Evolutionary conservation across 1,140 invertebrate genomes (phyloP).

Genomic region (Calephelis virginiensis): DNA sequence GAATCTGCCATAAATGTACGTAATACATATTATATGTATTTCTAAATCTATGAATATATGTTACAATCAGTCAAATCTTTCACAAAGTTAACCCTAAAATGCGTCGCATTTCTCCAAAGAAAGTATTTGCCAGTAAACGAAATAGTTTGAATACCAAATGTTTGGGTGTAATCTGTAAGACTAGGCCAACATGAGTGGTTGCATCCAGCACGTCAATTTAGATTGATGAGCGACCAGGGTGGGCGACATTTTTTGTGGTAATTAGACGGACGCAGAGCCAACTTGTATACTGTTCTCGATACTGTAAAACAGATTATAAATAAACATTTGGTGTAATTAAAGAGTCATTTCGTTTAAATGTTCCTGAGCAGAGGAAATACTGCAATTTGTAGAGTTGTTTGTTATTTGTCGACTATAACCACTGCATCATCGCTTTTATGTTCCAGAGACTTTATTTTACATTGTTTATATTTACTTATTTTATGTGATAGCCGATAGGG

Average conservation of each 20-base stretch:
- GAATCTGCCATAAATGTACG: too few relatives aligned
- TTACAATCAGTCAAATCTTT: too few relatives aligned
- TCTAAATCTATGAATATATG: too few relatives aligned
- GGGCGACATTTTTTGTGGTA: slow-evolving; percentile 59
- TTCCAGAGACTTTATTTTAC: too few relatives aligned
- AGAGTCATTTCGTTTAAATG: slow-evolving; percentile 2
- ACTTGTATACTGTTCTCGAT: slow-evolving; percentile 3
- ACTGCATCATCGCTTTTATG: too few relatives aligned
- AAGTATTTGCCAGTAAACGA: not conserved
- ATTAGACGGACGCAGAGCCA: slow-evolving; percentile 42
- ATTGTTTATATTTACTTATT: too few relatives aligned
- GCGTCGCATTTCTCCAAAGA: not conserved
- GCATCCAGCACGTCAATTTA: slow-evolving; percentile 49
- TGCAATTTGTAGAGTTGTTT: too few relatives aligned
- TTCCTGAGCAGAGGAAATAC: too few relatives aligned
- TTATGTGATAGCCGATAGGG: too few relatives aligned
- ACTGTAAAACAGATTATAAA: slow-evolving; percentile 5
- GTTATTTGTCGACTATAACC: too few relatives aligned
- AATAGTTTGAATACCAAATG: slow-evolving; percentile 18
- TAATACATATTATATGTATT: too few relatives aligned
- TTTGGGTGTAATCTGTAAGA: slow-evolving; percentile 24
- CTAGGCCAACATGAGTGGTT: slow-evolving; percentile 18
- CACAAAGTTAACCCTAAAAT: too few relatives aligned
- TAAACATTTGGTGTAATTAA: slow-evolving; percentile 8
- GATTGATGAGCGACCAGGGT: slow-evolving; percentile 52